Percentiles rank a stretch among this genome's conserved stretches.
Evolutionary conservation across 1,140 invertebrate species (phyloP).

Genomic region (Trachymyrmex cornetzi): DNA sequence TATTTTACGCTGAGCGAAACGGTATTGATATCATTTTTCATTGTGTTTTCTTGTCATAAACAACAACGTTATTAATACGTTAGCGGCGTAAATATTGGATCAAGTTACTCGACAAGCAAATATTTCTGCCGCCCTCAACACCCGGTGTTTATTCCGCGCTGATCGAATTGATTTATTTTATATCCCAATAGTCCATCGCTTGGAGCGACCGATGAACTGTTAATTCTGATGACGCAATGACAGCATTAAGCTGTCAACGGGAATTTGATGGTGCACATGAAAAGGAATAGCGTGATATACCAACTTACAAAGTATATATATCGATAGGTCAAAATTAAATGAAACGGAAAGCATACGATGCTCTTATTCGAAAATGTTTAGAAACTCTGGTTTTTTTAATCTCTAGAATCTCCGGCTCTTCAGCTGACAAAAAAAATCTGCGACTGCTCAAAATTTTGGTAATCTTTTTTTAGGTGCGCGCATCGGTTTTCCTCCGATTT

Average conservation of each 20-base stretch:
- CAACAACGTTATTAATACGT: constrained; percentile 50
- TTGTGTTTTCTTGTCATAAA: constrained; percentile 20
- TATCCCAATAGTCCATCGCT: constrained; percentile 34
- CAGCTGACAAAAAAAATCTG: too few relatives aligned
- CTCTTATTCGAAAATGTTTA: not conserved
- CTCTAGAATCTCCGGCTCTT: too few relatives aligned
- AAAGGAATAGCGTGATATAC: constrained; percentile 29
- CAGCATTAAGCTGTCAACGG: constrained; percentile 50
- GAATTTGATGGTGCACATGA: not conserved
- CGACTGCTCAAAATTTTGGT: too few relatives aligned
- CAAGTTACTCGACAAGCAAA: constrained; percentile 44
- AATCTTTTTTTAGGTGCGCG: too few relatives aligned
- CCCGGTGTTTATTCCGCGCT: constrained; percentile 7
- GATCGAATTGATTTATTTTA: constrained; percentile 60
- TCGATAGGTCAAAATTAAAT: constrained; percentile 30
- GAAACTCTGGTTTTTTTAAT: too few relatives aligned
- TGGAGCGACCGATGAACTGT: constrained; percentile 53
- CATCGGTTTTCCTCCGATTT: too few relatives aligned
- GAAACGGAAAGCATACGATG: constrained; percentile 22
- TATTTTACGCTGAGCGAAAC: not conserved
- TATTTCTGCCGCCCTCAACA: constrained; percentile 43
- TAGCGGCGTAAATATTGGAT: constrained; percentile 45
- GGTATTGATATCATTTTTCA: constrained; percentile 37
- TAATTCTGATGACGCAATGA: constrained; percentile 40
- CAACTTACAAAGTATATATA: not conserved